Conservation (phyloP, 2,888 invertebrate genomes). For the Nebria brevicollis region DNA sequence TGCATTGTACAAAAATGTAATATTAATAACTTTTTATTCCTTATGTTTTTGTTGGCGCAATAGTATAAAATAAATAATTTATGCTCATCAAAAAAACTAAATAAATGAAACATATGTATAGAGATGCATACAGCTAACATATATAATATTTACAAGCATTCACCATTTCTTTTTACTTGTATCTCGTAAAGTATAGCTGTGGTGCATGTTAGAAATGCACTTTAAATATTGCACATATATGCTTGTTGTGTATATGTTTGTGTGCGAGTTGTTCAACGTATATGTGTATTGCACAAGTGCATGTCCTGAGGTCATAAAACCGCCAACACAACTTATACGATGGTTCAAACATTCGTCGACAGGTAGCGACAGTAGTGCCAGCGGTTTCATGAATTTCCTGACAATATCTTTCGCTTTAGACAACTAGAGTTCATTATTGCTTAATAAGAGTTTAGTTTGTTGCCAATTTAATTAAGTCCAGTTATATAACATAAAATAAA, state of each 20-base stretch:
- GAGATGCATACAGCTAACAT: neutral
- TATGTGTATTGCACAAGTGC: neutral
- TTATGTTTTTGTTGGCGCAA: neutral
- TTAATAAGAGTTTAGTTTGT: too few species aligned
- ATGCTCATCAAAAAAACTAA: neutral
- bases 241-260: neutral
- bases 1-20: neutral
- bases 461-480: too few species aligned
- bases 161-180: neutral
- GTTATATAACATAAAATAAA: too few species aligned
- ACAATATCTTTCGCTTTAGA: neutral
- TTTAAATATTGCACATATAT: conserved; percentile 17
- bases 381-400: neutral
- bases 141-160: neutral
- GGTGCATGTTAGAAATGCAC: conserved; percentile 14
- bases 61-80: neutral
- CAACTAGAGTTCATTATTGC: too few species aligned
- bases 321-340: neutral
- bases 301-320: conserved; percentile 1
- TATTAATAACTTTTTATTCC: neutral
- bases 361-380: neutral
- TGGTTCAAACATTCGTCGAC: neutral
- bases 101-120: neutral
- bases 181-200: conserved; percentile 12
- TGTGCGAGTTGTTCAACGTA: too few species aligned